phyloP scores from a whole-genome alignment of 2,113 vertebrate genomes.

The Atractosteus spatula region DNA sequence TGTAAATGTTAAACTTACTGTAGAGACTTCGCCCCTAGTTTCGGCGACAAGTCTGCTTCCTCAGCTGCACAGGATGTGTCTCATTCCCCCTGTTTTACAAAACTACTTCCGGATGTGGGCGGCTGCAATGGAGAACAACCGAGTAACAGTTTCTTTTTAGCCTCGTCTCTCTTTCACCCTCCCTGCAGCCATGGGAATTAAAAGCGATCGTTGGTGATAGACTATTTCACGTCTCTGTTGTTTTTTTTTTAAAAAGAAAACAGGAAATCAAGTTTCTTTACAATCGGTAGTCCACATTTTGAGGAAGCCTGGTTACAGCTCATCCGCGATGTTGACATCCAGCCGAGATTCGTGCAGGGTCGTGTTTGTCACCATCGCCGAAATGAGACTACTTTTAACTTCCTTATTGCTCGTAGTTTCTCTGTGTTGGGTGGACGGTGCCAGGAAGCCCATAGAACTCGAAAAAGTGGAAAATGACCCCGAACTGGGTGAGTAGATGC shows the following conservation, averaged over 20 bases:
- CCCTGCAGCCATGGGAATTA: neutral
- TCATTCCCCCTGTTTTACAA: neutral
- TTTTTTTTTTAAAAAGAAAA: neutral
- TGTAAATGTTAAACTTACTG: too few relatives aligned
- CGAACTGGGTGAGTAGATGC: slow-evolving; percentile 49
- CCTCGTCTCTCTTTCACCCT: neutral
- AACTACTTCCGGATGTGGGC: slow-evolving; percentile 48
- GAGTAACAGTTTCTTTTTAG: neutral
- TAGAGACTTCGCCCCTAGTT: too few relatives aligned
- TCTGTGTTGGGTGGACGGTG: slow-evolving; percentile 45
- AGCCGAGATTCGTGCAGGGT: neutral
- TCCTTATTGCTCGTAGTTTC: slow-evolving; percentile 20
- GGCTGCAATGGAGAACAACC: neutral
- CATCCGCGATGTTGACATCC: neutral
- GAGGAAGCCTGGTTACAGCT: neutral
- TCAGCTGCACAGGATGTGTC: neutral
- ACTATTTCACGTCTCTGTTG: neutral
- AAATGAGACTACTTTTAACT: slow-evolving; percentile 25
- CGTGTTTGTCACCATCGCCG: slow-evolving; percentile 12
- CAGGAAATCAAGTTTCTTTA: too few relatives aligned
- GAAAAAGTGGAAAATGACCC: slow-evolving; percentile 29
- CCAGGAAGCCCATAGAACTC: slow-evolving; percentile 30
- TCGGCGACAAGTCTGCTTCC: too few relatives aligned
- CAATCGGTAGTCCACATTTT: neutral
- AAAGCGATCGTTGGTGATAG: slow-evolving; percentile 2